Conservation (phyloP, 2,113 vertebrate genomes). For the Sinocyclocheilus maitianheensis region DNA sequence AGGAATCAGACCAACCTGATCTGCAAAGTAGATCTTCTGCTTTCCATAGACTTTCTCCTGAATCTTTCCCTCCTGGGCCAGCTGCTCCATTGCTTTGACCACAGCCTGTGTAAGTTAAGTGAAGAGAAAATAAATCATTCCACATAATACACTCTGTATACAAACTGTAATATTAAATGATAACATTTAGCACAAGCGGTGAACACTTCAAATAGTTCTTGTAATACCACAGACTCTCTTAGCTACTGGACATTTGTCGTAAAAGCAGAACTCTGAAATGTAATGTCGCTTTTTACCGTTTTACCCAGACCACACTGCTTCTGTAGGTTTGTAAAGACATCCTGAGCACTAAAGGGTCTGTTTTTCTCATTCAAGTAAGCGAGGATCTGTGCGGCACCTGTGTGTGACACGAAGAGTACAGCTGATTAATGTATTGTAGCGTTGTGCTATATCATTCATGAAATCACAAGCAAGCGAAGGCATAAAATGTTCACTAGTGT, state of each 20-base stretch:
- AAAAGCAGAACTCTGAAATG: background rate
- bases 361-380: conserved; percentile 91
- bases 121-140: background rate
- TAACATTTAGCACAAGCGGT: background rate
- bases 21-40: conserved; percentile 94
- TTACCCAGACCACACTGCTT: conserved; percentile 91
- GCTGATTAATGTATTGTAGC: too few species aligned
- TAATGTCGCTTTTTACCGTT: conserved; percentile 72
- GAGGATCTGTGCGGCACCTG: conserved; percentile 80
- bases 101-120: conserved; percentile 76
- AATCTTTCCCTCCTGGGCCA: conserved; percentile 88
- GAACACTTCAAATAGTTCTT: too few species aligned
- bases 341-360: conserved; percentile 91
- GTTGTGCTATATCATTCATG: background rate
- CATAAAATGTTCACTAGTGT: background rate
- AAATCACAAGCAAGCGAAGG: background rate
- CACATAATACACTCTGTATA: background rate
- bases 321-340: conserved; percentile 91
- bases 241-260: too few species aligned
- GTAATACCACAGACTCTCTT: too few species aligned
- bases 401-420: background rate
- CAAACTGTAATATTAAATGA: background rate
- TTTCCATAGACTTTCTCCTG: conserved; percentile 92
- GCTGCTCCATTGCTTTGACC: conserved; percentile 90
- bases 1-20: conserved; percentile 80